Evolutionary conservation across 2,888 invertebrate species (phyloP).

Genomic region (Apoda limacodes): DNA sequence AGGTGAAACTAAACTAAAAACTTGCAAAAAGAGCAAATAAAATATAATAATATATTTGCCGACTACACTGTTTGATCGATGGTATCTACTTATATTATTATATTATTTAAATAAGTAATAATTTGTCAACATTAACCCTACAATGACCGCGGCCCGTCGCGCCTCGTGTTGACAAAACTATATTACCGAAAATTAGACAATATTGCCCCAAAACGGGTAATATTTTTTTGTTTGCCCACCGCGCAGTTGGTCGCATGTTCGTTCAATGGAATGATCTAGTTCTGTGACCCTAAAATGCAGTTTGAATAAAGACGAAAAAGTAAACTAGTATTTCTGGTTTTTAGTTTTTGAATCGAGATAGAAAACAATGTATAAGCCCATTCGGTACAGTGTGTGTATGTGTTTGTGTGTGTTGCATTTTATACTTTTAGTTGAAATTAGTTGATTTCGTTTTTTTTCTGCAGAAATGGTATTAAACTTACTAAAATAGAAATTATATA

Average conservation of each 20-base stretch:
- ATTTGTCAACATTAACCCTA: conserved; percentile 63
- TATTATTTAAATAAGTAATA: conserved; percentile 38
- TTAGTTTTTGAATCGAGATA: conserved; percentile 13
- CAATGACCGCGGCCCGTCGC: conserved; percentile 35
- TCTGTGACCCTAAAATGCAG: conserved; percentile 50
- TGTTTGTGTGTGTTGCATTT: too few relatives aligned
- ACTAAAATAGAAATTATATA: too few relatives aligned
- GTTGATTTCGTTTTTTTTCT: too few relatives aligned
- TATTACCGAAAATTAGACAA: conserved; percentile 67
- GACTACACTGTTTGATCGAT: too few relatives aligned
- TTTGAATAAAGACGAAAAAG: conserved; percentile 38
- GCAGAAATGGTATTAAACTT: too few relatives aligned
- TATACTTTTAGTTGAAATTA: too few relatives aligned
- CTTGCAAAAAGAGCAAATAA: too few relatives aligned
- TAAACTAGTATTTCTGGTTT: conserved; percentile 54
- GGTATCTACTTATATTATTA: too few relatives aligned
- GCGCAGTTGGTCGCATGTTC: conserved; percentile 34
- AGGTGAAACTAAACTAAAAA: too few relatives aligned
- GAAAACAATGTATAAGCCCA: too few relatives aligned
- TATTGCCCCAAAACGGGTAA: conserved; percentile 55
- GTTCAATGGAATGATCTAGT: conserved; percentile 54
- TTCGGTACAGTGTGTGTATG: too few relatives aligned
- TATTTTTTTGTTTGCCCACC: conserved; percentile 48
- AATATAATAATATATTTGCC: too few relatives aligned
- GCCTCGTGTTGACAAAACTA: conserved; percentile 66